Evolutionary conservation across 2,113 vertebrate genomes (phyloP).

Genomic region (Canis aureus): DNA sequence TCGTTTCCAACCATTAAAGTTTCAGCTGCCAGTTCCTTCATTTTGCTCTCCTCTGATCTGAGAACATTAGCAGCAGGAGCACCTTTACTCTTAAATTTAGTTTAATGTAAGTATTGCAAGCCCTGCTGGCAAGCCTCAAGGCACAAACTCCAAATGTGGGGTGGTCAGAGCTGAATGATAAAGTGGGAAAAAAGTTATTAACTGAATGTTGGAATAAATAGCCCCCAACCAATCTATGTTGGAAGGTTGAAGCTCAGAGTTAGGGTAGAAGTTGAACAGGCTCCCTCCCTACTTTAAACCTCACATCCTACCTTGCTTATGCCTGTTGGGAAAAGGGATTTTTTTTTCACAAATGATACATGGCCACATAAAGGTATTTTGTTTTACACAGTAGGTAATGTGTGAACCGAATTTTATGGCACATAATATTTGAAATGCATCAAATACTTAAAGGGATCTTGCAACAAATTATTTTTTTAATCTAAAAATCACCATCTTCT

Average conservation of each 20-base stretch:
- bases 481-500: slow-evolving; percentile 28
- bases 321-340: background rate
- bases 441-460: slow-evolving; percentile 5
- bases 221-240: background rate
- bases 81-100: slow-evolving; percentile 92
- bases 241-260: slow-evolving; percentile 44
- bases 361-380: background rate
- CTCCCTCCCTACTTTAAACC: background rate
- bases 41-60: slow-evolving; percentile 91
- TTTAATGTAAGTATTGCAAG: slow-evolving; percentile 89
- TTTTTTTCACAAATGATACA: background rate
- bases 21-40: slow-evolving; percentile 90
- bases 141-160: slow-evolving; percentile 87
- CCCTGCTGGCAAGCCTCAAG: slow-evolving; percentile 90
- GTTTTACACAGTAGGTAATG: background rate
- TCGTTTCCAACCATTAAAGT: slow-evolving; percentile 88
- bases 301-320: background rate
- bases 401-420: background rate
- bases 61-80: slow-evolving; percentile 89
- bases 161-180: slow-evolving; percentile 83
- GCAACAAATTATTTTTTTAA: slow-evolving; percentile 9
- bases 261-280: background rate
- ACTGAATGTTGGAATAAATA: slow-evolving; percentile 49
- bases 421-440: slow-evolving; percentile 38
- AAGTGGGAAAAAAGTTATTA: slow-evolving; percentile 77